Evolutionary conservation across 2,888 invertebrate species (phyloP), one percentile per base, ranked within the genome.

Genomic region (Nephrotoma flavescens): DNA sequence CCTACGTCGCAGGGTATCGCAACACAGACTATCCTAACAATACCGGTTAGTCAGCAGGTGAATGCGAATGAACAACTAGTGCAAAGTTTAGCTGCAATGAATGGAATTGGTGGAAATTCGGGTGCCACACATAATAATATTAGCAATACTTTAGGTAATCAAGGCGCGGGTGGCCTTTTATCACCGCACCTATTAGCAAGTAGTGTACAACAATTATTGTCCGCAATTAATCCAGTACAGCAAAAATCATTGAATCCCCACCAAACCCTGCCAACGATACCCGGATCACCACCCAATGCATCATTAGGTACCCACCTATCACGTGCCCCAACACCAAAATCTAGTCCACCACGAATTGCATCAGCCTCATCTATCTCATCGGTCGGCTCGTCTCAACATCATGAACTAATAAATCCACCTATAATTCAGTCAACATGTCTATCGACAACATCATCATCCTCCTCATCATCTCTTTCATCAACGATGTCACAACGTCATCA

Each of bases 1-100:
- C 98, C 98, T 86, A 98, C 98, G 87, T 97, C 98, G 88, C 97
- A 97, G 94, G 97, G 97, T 89, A 96, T 98, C 91, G 97, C 97
- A 87, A 96, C 98, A 86, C 98, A 98, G 93, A 98, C 98, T 90
- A 97, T 98, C 90, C 93, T 98, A 89, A 98, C 98, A 88, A 98
- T 98, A 91, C 98, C 98, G 87, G 97, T 98, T 87, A 97, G 96
- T 92, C 92, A 92, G 86, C 96, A 97, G 92, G 96, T 97, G 88
- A 96, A 96, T 92, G 94, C 94, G 86, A 94, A 93, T 90, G 94
- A 94, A 89, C 94, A 94, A 89, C 90, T 92, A 88, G 89, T 91
- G 86, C 90, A 91, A 86, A 90, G 89, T 86, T 91, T 91, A 86
- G 88, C 90, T 88, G 84, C 89, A 42, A 83, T 90, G 42, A 89